A percentile compares a stretch with the other conserved stretches of the same genome.
Conservation (phyloP, 1,140 invertebrate genomes). For the Leptestheria dahalacensis region DNA sequence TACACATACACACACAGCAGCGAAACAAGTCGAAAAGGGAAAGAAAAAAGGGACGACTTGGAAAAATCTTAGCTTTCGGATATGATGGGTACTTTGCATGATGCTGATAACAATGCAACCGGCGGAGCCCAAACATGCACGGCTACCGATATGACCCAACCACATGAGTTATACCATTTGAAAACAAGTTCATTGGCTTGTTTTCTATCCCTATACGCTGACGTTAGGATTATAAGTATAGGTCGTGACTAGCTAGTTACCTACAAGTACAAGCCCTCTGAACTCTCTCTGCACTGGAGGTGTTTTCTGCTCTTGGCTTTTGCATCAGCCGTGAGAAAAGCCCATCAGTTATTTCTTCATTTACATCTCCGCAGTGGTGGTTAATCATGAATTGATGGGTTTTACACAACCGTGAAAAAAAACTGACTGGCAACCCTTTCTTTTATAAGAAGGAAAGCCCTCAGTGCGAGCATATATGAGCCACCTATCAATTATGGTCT, state of each 20-base stretch:
- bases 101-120: neutral
- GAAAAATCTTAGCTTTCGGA: neutral
- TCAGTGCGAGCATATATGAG: no score
- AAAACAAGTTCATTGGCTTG: neutral
- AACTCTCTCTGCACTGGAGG: no score
- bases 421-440: no score
- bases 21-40: no score
- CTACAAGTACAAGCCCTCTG: no score
- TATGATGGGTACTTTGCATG: neutral
- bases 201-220: neutral
- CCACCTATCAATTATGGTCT: no score
- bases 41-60: neutral
- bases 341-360: neutral
- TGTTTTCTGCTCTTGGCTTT: no score
- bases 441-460: no score
- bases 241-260: neutral
- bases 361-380: neutral
- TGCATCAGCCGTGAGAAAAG: neutral
- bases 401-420: neutral
- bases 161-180: neutral
- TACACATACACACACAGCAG: no score
- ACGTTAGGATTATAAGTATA: neutral
- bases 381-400: neutral
- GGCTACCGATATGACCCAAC: neutral
- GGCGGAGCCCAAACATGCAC: neutral